Base-by-base conservation (phyloP, 2,888 invertebrate species). In the Brachyopa scutellaris region DNA sequence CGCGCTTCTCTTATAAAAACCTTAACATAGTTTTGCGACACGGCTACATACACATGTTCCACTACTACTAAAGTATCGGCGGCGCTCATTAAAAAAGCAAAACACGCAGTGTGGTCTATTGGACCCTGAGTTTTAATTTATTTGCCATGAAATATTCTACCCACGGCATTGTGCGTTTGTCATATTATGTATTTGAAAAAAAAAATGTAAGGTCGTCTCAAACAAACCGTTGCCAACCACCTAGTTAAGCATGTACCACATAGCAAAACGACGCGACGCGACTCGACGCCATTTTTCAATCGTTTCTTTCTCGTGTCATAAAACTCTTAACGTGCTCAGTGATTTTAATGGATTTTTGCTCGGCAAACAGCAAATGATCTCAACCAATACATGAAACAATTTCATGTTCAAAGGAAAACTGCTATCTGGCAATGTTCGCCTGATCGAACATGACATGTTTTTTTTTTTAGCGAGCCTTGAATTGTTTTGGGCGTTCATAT, bases 141-240 rank as follows among this genome's bases (percentile, higher is more conserved):
- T 66, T 5, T 33, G 29, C 13, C 2, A 8, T 8, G 31, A 74
- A 67, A 66, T 42, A 40, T 40, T 31, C 11, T 21, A 45, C 17
- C 49, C 9, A 17, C 59, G 72, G 59, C 78, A 73, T 78, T 78
- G 78, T 78, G 78, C 66, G 66, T 73, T 73, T 45, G 51, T 66
- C 45, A 29, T 66, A 19, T 72, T 51, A n/a, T n/a, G n/a, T n/a
- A n/a, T 19, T 15, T 42, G 26, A 45, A 1, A 23, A 8, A 29
- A 51, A 38, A 17, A 55, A 61, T 31, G 17, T 45, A 77, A 78
- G 77, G 77, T 72, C 57, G 64, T 72, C 72, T 64, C 31, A 49
- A 53, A 11, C 2, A 36, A 55, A 26, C 45, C 49, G 26, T 29
- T 57, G 77, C 77, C 77, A 78, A 72, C 64, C 72, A 72, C 42